Conservation (phyloP, 2,888 invertebrate genomes). For the Enchytraeus crypticus region DNA sequence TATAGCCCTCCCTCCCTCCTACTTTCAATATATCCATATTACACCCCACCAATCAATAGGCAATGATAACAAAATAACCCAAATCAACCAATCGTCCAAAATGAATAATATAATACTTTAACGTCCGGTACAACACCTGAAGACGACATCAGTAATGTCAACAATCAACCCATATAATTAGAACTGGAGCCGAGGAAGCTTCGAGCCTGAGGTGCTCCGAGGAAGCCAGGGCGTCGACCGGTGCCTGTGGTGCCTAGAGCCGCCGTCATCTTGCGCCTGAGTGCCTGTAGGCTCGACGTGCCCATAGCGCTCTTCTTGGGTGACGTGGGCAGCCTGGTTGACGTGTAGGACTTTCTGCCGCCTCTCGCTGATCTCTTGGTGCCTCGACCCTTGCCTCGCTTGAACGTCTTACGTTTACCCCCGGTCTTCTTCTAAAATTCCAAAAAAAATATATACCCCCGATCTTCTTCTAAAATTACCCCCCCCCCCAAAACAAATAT, state of each 20-base stretch:
- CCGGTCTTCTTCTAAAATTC: constrained; percentile 4
- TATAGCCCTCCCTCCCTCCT: too few species aligned
- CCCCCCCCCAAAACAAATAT: too few species aligned
- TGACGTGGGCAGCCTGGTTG: background rate
- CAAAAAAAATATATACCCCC: too few species aligned
- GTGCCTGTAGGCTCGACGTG: background rate
- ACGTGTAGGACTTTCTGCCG: background rate
- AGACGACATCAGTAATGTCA: too few species aligned
- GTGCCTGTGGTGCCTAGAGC: background rate
- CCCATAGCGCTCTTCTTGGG: background rate
- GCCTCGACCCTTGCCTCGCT: background rate
- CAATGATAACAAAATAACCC: too few species aligned
- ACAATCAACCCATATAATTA: background rate
- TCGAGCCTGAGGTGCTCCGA: constrained; percentile 4
- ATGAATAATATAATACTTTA: too few species aligned
- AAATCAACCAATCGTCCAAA: too few species aligned
- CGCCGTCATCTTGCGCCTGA: background rate
- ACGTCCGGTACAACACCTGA: too few species aligned
- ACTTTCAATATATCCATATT: too few species aligned
- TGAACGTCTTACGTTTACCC: background rate
- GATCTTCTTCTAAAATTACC: too few species aligned
- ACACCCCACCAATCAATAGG: too few species aligned
- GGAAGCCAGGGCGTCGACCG: constrained; percentile 2
- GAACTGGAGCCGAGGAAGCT: background rate
- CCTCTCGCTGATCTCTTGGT: background rate